These are phyloP conservation scores for Tipula lateralis DNA, from an alignment of 2,888 invertebrate species.

Conservation along the genomic window DNA sequence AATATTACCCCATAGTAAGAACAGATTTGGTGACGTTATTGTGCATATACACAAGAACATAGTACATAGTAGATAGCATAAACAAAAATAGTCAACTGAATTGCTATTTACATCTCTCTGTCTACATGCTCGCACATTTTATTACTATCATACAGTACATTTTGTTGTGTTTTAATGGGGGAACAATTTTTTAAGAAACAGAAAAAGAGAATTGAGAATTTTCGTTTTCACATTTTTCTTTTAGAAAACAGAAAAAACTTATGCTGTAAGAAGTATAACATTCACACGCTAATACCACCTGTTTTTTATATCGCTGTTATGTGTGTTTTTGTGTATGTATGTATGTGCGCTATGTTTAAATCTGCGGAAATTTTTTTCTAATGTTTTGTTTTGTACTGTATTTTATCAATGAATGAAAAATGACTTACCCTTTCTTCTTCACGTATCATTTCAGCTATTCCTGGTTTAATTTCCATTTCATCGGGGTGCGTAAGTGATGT, in stretches of 20 bases:
- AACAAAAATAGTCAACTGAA: conserved; percentile 5
- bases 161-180: conserved; percentile 2
- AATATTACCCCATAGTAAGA: background rate
- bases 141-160: background rate
- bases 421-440: conserved; percentile 91
- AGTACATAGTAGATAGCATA: background rate
- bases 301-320: background rate
- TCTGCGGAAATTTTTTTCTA: background rate
- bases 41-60: background rate
- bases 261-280: background rate
- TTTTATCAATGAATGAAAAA: background rate
- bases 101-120: conserved; percentile 9
- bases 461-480: conserved; percentile 88
- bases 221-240: conserved; percentile 19
- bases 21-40: background rate
- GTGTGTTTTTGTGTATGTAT: background rate
- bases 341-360: background rate
- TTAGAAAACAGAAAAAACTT: background rate
- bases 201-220: background rate
- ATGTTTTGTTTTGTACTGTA: background rate
- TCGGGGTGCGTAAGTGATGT: conserved; percentile 55
- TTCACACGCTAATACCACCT: conserved; percentile 19
- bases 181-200: background rate
- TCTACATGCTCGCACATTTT: background rate
- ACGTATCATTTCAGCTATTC: conserved; percentile 93